Evolutionary conservation across 92 coral and sea anemone species (phyloP).

Genomic region (Palythoa caribaeorum): DNA sequence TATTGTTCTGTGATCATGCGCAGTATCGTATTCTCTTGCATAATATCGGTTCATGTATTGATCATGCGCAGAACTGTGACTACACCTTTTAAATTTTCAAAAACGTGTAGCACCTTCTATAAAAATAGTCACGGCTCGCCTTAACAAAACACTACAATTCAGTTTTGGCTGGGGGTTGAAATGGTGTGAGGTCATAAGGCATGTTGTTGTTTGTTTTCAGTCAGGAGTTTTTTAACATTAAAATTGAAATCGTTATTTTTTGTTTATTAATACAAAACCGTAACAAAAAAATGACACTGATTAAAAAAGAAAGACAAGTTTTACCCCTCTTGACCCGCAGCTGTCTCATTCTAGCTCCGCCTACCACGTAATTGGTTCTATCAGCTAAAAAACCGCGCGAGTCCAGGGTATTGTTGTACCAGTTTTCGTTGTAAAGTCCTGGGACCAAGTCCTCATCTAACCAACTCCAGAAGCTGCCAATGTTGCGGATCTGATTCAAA

Average conservation of each 20-base stretch:
- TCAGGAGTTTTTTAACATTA: too few species aligned
- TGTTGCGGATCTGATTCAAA: conserved; percentile 66
- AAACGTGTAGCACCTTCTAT: neutral
- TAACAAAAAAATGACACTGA: too few species aligned
- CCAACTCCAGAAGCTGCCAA: conserved; percentile 87
- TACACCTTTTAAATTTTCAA: neutral
- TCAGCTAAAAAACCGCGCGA: conserved; percentile 74
- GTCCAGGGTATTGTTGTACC: conserved; percentile 86
- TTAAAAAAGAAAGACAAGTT: neutral
- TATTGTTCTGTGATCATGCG: too few species aligned
- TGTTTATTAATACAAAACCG: too few species aligned
- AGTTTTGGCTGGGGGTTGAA: neutral
- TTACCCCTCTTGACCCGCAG: conserved; percentile 89
- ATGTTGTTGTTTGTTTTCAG: too few species aligned
- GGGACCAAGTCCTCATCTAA: conserved; percentile 77
- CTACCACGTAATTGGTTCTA: conserved; percentile 81
- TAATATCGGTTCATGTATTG: too few species aligned
- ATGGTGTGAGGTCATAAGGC: neutral
- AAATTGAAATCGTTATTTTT: too few species aligned
- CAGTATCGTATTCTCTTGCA: too few species aligned
- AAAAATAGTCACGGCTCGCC: too few species aligned
- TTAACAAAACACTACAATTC: too few species aligned
- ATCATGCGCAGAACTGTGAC: too few species aligned
- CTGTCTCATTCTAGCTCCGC: conserved; percentile 85
- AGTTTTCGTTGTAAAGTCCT: conserved; percentile 80